A percentile compares a stretch with the other conserved stretches of the same genome.
Conservation (phyloP, 1,140 invertebrate genomes). For the Meloidogyne hapla region DNA sequence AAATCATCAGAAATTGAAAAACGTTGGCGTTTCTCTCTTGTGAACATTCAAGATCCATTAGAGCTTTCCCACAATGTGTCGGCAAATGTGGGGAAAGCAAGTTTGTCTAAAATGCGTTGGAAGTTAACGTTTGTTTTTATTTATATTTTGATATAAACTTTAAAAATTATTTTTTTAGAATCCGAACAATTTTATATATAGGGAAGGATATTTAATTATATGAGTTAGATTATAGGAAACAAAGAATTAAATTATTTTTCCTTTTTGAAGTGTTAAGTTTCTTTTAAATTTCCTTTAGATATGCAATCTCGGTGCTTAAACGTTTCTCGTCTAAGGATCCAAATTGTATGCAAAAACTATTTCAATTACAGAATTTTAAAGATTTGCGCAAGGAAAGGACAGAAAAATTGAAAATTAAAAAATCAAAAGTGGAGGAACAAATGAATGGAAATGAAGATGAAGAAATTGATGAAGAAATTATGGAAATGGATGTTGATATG, state of each 20-base stretch:
- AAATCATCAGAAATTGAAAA: constrained; percentile 32
- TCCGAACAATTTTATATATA: too few species aligned
- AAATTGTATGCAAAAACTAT: constrained; percentile 1
- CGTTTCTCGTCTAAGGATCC: neutral
- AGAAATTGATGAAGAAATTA: neutral
- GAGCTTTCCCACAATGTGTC: constrained; percentile 48
- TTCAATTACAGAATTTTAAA: constrained; percentile 13
- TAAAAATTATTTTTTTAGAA: too few species aligned
- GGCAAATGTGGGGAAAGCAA: constrained; percentile 29
- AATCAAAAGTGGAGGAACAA: neutral
- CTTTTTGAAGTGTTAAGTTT: too few species aligned
- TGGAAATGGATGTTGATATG: constrained; percentile 7
- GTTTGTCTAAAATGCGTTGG: constrained; percentile 29
- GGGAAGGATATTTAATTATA: too few species aligned
- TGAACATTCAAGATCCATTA: constrained; percentile 48
- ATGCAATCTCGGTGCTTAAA: constrained; percentile 23
- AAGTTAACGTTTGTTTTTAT: constrained; percentile 31
- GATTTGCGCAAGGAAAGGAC: constrained; percentile 1
- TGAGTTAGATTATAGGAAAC: too few species aligned
- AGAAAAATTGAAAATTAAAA: constrained; percentile 14
- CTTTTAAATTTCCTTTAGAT: constrained; percentile 12
- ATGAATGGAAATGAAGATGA: neutral
- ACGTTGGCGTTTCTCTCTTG: constrained; percentile 39
- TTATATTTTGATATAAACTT: neutral
- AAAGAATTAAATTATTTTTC: too few species aligned